Evolutionary conservation across 2,888 invertebrate genomes (phyloP).

Genomic region (Sinohyriopsis cumingii): DNA sequence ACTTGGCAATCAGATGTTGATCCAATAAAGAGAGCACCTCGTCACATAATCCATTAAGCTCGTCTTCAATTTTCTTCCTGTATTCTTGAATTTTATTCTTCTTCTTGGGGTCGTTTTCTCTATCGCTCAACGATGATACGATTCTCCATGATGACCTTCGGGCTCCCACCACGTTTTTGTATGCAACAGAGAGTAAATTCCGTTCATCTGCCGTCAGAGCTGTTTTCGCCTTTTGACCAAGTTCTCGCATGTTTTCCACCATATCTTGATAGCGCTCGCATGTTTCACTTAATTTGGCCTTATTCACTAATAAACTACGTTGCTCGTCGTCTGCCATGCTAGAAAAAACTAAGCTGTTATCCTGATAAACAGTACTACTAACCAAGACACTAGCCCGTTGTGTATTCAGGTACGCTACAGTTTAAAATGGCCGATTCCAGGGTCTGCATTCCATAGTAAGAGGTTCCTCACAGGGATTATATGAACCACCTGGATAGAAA

Average conservation of each 20-base stretch:
- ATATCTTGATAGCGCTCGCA: slow-evolving; percentile 98
- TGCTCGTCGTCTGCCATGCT: too few relatives aligned
- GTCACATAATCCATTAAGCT: slow-evolving; percentile 98
- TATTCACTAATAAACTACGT: slow-evolving; percentile 57
- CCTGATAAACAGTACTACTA: too few relatives aligned
- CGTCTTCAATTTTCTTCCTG: slow-evolving; percentile 99
- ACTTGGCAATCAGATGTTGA: slow-evolving; percentile 98
- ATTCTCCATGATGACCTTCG: slow-evolving; percentile 98
- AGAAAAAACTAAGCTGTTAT: too few relatives aligned
- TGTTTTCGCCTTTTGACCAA: slow-evolving; percentile 84
- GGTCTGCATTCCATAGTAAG: too few relatives aligned
- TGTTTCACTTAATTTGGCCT: slow-evolving; percentile 99
- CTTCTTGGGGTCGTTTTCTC: slow-evolving; percentile 72
- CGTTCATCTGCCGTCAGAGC: slow-evolving; percentile 95
- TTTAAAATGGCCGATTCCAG: too few relatives aligned
- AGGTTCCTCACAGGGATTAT: too few relatives aligned
- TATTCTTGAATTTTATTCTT: slow-evolving; percentile 99
- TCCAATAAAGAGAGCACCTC: slow-evolving; percentile 98
- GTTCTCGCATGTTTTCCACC: slow-evolving; percentile 89
- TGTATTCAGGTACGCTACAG: too few relatives aligned
- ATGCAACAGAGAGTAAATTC: slow-evolving; percentile 97
- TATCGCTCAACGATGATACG: slow-evolving; percentile 16
- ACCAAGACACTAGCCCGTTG: too few relatives aligned
- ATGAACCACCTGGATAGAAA: too few relatives aligned
- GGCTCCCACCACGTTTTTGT: slow-evolving; percentile 99